phyloP scores from a whole-genome alignment of 2,888 invertebrate genomes.

The Ectemnius cavifrons region DNA sequence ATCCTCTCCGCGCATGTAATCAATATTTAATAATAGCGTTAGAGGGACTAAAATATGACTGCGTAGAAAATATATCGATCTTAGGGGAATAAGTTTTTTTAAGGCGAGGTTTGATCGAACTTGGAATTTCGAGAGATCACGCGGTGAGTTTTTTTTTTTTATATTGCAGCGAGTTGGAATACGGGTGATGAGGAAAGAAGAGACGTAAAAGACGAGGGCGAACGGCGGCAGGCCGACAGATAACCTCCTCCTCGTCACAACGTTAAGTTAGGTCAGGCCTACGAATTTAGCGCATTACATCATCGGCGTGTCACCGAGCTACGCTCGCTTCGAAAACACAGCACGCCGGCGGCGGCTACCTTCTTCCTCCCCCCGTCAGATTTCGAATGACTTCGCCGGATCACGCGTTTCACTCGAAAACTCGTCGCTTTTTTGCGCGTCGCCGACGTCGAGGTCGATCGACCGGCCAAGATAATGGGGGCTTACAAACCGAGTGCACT shows the following conservation, averaged over 20 bases:
- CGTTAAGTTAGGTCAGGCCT: constrained; percentile 65
- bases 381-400: constrained; percentile 4
- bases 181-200: no score
- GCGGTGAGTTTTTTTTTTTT: no score
- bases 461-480: background rate
- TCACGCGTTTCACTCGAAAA: constrained; percentile 2
- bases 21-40: no score
- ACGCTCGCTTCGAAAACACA: constrained; percentile 14
- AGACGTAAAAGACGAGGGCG: no score
- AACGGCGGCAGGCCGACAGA: constrained; percentile 6
- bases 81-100: no score
- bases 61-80: no score
- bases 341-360: background rate
- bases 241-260: constrained; percentile 26
- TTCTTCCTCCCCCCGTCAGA: no score
- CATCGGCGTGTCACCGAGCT: constrained; percentile 39
- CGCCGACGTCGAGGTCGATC: background rate
- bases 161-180: no score
- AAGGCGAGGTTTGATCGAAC: no score
- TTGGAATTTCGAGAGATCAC: no score
- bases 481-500: background rate
- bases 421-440: background rate
- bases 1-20: no score
- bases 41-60: no score
- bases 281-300: constrained; percentile 66